phyloP scores from a whole-genome alignment of 2,797 vertebrate species.

The Sebastiscus albofasciatus region DNA sequence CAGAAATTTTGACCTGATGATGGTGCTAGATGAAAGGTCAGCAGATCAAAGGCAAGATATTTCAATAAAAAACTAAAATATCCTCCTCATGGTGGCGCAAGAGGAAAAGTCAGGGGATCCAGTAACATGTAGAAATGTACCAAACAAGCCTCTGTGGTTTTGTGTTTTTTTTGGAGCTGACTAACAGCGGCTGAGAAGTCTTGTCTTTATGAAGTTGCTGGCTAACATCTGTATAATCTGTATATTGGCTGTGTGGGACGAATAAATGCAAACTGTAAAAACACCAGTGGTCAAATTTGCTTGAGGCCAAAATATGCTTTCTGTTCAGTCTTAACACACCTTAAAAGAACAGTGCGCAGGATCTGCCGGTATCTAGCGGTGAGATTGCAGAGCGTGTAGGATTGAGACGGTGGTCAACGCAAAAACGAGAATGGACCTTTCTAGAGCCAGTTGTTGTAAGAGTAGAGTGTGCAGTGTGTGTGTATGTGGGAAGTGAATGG shows the following conservation, averaged over 20 bases:
- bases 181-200: background rate
- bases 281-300: background rate
- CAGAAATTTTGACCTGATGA: background rate
- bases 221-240: background rate
- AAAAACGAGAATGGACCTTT: no score
- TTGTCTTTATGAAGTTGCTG: background rate
- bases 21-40: background rate
- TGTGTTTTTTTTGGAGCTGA: background rate
- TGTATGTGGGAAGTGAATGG: no score
- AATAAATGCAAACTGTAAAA: background rate
- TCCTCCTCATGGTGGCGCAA: background rate
- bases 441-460: no score
- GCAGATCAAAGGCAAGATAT: background rate
- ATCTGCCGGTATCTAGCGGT: background rate
- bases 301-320: background rate
- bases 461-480: no score
- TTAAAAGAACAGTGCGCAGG: background rate
- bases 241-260: background rate
- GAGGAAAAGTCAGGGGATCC: background rate
- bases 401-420: no score
- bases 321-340: background rate
- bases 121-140: background rate
- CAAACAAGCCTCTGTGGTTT: background rate
- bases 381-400: no score
- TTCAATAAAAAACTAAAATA: no score